Evolutionary conservation across 2,797 vertebrate species (phyloP), one percentile per base, ranked within the genome.

Genomic region (Prionace glauca): DNA sequence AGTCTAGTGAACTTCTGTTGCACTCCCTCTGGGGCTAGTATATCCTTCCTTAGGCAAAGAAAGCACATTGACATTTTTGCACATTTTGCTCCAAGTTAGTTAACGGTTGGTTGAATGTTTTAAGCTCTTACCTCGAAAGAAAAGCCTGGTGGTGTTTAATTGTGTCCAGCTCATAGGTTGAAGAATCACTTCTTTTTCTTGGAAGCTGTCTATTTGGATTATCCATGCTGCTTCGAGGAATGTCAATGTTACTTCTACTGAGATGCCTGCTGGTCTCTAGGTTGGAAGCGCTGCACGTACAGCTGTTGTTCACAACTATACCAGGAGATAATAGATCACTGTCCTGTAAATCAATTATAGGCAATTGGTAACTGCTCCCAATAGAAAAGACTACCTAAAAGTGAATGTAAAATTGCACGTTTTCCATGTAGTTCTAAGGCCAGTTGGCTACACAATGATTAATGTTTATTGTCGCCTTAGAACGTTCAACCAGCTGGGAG

Each of bases 141-240:
- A 99, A 99, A 96, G 99, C 99, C 96, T 99, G 99, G 97, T 99
- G 99, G 95, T 99, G 99, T 96, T 98, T 99, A 97, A 99, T 98
- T 20, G 98, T 99, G 97, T 99, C 99, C 96, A 99, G 96, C 97
- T 99, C 99, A 0, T 99, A 99, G 56, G 99, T 99, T 96, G 99
- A 99, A 0, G 99, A 99, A 97, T 99, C 99, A 10, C 99, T 99
- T 96, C 99, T 98, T 96, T 99, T 99, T 65, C 99, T 98, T 12
- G 98, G 99, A 77, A 98, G 97, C 96, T 98, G 98, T 90, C 97
- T 98, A 97, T 98, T 98, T 97, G 98, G 97, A 96, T 98, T 98
- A 95, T 98, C 99, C 50, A 98, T 98, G 0, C 98, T 97, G 97
- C 98, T 98, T 3, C 98, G 98, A 10, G 99, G 98, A 97, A 99